phyloP scores from a whole-genome alignment of 2,888 invertebrate species.

The Noctua comes region DNA sequence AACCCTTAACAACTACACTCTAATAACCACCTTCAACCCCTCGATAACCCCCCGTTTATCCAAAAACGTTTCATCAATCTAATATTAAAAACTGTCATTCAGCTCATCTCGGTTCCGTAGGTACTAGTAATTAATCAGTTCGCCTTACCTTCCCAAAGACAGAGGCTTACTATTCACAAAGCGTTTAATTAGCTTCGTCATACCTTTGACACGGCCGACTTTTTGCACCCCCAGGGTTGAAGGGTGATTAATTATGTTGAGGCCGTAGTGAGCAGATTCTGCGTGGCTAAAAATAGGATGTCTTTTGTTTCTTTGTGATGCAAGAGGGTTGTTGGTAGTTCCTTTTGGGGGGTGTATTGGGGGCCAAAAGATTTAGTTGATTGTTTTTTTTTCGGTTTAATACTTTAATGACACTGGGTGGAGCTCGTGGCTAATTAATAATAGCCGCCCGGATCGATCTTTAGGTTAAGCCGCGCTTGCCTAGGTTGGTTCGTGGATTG shows the following conservation, averaged over 20 bases:
- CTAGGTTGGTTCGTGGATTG: too few species aligned
- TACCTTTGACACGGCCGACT: conserved; percentile 73
- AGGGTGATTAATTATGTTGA: conserved; percentile 61
- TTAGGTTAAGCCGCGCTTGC: too few species aligned
- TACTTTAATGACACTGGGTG: background rate
- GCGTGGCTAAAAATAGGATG: conserved; percentile 31
- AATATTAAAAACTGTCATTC: conserved; percentile 47
- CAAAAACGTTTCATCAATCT: conserved; percentile 37
- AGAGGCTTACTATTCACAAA: conserved; percentile 58
- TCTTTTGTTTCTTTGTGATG: conserved; percentile 35
- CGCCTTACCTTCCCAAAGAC: conserved; percentile 54
- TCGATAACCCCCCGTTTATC: background rate
- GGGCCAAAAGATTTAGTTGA: background rate
- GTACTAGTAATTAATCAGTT: conserved; percentile 69
- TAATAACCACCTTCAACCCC: background rate
- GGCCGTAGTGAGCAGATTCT: conserved; percentile 30
- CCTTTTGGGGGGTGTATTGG: background rate
- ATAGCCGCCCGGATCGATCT: too few species aligned
- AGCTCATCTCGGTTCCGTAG: conserved; percentile 27
- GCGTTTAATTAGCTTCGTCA: conserved; percentile 76
- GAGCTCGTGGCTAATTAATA: too few species aligned
- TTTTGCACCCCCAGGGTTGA: conserved; percentile 54
- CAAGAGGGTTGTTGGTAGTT: conserved; percentile 1
- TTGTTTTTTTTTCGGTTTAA: background rate
- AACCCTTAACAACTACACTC: background rate